Evolutionary conservation across 1,140 invertebrate species (phyloP), one percentile per base, ranked within the genome.

Genomic region (Ooceraea biroi): DNA sequence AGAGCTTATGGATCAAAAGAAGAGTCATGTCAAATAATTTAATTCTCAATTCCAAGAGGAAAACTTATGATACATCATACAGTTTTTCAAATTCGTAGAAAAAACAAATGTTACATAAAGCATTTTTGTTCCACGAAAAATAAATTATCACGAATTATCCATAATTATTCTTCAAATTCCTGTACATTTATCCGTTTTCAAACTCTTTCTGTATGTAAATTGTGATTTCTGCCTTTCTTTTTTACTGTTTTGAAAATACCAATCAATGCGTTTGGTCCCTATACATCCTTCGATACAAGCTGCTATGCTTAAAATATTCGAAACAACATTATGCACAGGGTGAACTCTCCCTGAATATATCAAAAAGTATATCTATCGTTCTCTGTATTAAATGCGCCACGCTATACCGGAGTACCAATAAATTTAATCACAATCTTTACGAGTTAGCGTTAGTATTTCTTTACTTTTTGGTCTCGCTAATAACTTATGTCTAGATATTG

Each of bases 401-500:
- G 58, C 77, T 89, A 86, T 55, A 66, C 17, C 19, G 61, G 65
- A 82, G 83, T 86, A 85, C 58, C 77, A 73, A 61, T 85, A 90
- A 89, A 77, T 91, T 89, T 91, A 90, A 91, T 90, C 73, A 68
- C 86, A 84, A 85, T 82, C 44, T 84, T 90, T 88, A 88, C 83
- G 46, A 86, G 86, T 90, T 88, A 90, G 85, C 73, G 44, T 77
- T 86, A 90, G 87, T 91, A 92, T 88, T 83, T 71, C 63, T 89
- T 90, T 90, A 94, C 91, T 92, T 93, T 93, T 93, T 94, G 92
- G 92, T 93, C 91, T 93, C 88, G 82, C 77, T 93, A 87, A 66
- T 88, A 92, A 91, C 90, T 92, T 93, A 93, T 69, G 86, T 89
- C 92, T 93, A 93, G 90, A 93, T 94, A 94, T 94, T 93, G 92